These are phyloP conservation scores for Moxostoma hubbsi DNA, from an alignment of 2,797 vertebrate genomes.

Conservation along the genomic window DNA sequence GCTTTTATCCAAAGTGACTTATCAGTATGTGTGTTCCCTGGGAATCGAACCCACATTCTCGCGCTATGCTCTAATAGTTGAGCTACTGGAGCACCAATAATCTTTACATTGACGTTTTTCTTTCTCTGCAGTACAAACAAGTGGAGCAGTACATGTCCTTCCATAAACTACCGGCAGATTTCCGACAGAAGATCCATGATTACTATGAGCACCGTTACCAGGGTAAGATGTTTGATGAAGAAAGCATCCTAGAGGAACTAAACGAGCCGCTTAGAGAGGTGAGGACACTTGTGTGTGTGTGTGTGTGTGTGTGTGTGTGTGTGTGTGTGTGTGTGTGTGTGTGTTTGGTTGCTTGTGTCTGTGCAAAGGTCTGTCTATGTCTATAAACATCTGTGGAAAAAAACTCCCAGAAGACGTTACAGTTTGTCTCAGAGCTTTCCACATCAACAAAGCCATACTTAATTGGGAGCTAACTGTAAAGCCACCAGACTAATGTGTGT, in stretches of 20 bases:
- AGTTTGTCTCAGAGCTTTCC: constrained; percentile 40
- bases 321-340: background rate
- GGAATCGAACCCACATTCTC: background rate
- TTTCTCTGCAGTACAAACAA: constrained; percentile 90
- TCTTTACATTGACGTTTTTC: constrained; percentile 24
- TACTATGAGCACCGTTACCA: constrained; percentile 98
- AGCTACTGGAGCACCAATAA: background rate
- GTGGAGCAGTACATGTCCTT: constrained; percentile 99
- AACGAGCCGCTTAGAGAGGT: constrained; percentile 95
- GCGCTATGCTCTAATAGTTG: background rate
- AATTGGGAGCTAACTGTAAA: background rate
- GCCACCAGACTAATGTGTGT: no score
- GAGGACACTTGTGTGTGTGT: constrained; percentile 35
- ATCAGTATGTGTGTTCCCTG: no score
- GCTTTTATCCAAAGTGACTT: no score
- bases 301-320: background rate
- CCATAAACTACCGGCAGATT: constrained; percentile 94
- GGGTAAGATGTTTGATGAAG: constrained; percentile 99
- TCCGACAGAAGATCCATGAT: constrained; percentile 97
- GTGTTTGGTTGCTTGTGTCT: constrained; percentile 10
- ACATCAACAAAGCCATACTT: constrained; percentile 26
- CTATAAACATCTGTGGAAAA: constrained; percentile 52
- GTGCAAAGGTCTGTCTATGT: constrained; percentile 30
- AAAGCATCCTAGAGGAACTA: constrained; percentile 95
- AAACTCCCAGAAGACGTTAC: constrained; percentile 38